Conservation (phyloP, 2,113 vertebrate genomes). For the Mormyrus iriodes region DNA sequence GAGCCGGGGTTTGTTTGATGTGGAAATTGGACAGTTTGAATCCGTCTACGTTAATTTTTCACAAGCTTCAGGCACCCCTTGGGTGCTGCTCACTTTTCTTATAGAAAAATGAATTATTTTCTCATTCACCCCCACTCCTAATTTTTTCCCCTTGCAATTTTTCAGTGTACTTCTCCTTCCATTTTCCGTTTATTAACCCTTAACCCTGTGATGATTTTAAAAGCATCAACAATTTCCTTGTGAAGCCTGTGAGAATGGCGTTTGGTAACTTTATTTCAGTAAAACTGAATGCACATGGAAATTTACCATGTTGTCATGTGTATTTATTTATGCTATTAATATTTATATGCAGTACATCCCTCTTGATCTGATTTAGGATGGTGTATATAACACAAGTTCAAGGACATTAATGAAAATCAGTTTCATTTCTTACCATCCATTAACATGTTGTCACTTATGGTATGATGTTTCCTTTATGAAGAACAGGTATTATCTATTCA, state of each 20-base stretch:
- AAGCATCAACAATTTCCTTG: conserved; percentile 36
- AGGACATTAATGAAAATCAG: background rate
- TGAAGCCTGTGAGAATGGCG: conserved; percentile 32
- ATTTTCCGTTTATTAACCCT: background rate
- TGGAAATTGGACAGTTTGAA: conserved; percentile 95
- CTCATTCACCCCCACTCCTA: conserved; percentile 11
- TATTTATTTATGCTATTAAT: background rate
- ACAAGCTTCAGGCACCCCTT: conserved; percentile 69
- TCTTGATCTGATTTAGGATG: background rate
- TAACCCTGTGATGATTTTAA: conserved; percentile 22
- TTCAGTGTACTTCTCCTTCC: background rate
- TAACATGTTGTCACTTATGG: background rate
- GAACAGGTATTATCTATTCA: background rate
- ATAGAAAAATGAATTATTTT: conserved; percentile 34
- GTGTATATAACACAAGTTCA: background rate
- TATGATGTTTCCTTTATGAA: background rate
- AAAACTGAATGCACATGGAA: background rate
- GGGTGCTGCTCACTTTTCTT: conserved; percentile 21
- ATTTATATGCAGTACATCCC: background rate
- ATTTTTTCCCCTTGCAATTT: conserved; percentile 19
- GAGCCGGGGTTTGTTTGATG: conserved; percentile 78
- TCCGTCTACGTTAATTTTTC: conserved; percentile 90
- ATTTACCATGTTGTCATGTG: background rate
- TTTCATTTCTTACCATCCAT: background rate
- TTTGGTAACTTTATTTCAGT: conserved; percentile 26